Evolutionary conservation across 2,888 invertebrate genomes (phyloP), one percentile per base, ranked within the genome.

Genomic region (Drosophila austrosaltans): DNA sequence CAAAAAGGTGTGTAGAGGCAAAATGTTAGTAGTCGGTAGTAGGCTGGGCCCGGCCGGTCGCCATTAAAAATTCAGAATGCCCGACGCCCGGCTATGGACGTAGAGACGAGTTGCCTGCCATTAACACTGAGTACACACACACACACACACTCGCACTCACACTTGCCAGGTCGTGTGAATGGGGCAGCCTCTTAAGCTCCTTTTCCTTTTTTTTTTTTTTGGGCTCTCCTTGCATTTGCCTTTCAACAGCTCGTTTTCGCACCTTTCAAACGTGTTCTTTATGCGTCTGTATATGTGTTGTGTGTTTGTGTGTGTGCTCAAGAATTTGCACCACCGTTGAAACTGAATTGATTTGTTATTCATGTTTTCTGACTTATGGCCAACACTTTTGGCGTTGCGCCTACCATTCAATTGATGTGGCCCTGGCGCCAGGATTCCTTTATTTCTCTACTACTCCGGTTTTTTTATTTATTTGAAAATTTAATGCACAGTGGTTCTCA

Each of bases 311-410:
- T 61, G 62, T 39, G 40, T 58, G 69, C 82, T 74, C 67, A 77
- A 79, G 88, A 77, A 78, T 79, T 87, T 78, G 78, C 79, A 70
- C 68, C 65, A 63, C 72, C 73, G 78, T 84, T 85, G 81, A 90
- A 89, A 85, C 82, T 76, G 86, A 89, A 89, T 89, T 90, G 89
- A 90, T 89, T 89, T 90, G 90, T 90, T 89, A 89, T 90, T 90
- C 89, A 89, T 89, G 89, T 88, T 84, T 86, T 82, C 89, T 89
- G 89, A 89, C 90, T 90, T 89, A 89, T 89, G 82, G 90, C 81
- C 87, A 89, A 84, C 89, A 87, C 85, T 85, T 87, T 82, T 80
- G 88, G 81, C 79, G 77, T 76, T 78, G 87, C 77, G 87, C 83
- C 83, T 84, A 88, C 83, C 81, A 81, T 86, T 86, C 81, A 78